Conservation (phyloP, 2,888 invertebrate genomes). For the Netelia virgata region DNA sequence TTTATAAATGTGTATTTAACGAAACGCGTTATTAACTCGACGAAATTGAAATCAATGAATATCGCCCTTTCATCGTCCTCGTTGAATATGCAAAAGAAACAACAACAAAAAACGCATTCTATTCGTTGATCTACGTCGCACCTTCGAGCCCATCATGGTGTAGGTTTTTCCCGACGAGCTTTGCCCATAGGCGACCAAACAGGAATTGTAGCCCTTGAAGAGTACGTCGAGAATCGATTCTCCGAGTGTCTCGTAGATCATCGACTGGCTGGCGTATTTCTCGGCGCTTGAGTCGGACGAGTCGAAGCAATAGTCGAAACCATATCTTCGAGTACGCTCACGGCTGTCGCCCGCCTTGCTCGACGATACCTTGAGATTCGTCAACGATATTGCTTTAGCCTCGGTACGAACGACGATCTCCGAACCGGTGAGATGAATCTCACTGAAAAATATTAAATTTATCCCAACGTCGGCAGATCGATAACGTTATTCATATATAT, state of each 20-base stretch:
- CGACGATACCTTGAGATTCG: conserved; percentile 86
- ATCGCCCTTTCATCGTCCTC: background rate
- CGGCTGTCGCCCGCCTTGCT: conserved; percentile 90
- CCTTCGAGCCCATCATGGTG: conserved; percentile 90
- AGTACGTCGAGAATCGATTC: conserved; percentile 88
- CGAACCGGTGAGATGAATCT: conserved; percentile 77
- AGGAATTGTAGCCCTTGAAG: conserved; percentile 88
- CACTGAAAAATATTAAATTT: conserved; percentile 70
- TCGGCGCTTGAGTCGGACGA: conserved; percentile 86
- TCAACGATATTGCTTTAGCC: conserved; percentile 75
- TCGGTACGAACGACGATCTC: conserved; percentile 78
- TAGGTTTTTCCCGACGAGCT: conserved; percentile 92
- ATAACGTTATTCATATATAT: no score
- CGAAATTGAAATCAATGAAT: background rate
- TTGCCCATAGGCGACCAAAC: conserved; percentile 91
- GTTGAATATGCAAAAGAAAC: background rate
- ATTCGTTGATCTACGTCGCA: conserved; percentile 69
- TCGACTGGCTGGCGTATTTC: conserved; percentile 86
- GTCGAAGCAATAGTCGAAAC: conserved; percentile 89
- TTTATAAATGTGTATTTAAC: conserved; percentile 10
- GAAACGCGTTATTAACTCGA: background rate
- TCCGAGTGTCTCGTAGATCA: conserved; percentile 90
- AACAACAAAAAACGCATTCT: background rate
- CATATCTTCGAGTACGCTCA: conserved; percentile 87
- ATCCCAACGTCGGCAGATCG: background rate